Evolutionary conservation across 1,140 invertebrate species (phyloP), one percentile per base, ranked within the genome.

Genomic region (Trissolcus basalis): DNA sequence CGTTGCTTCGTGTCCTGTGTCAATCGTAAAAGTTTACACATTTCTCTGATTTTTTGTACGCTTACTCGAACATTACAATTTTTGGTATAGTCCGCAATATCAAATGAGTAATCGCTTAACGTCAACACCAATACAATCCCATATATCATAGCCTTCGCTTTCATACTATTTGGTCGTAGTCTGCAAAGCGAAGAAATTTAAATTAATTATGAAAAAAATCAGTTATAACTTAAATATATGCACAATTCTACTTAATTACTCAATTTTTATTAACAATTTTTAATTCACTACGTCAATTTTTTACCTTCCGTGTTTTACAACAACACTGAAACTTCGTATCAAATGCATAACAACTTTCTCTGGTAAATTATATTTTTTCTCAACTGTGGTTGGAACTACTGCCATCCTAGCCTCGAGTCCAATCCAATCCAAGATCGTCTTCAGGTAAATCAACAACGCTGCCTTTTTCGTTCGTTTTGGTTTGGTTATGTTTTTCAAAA

Each of bases 391-490:
- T 39, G 36, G 36, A 2, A 9, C 9, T 4, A 39, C 19, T 27
- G 19, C 19, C 1, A 8, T 12, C 50, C 19, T 1, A 27, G 19
- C 19, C 19, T 27, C 19, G 2, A 27, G 1, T 27, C 19, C 35
- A n/a, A 65, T 0, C 61, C 61, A 65, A 9, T 56, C 48, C 12
- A 32, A 41, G 13, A 65, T 14, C 0, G 8, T 35, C 41, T 13
- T 32, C 4, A 56, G 4, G 19, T 65, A 65, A 32, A 65, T 55
- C 10, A 65, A 32, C 9, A 56, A 3, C 27, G 61, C 51, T 41
- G 15, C 13, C 53, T 64, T 64, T 14, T 64, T 64, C 15, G 44
- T 64, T 0, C 39, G 13, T 47, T 64, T 64, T 13, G 60, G 60
- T 48, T 64, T 64, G 10, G 41, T 36, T 0, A 54, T 35, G 7